phyloP scores from a whole-genome alignment of 2,113 vertebrate genomes.

The Eudyptes chrysolophus region DNA sequence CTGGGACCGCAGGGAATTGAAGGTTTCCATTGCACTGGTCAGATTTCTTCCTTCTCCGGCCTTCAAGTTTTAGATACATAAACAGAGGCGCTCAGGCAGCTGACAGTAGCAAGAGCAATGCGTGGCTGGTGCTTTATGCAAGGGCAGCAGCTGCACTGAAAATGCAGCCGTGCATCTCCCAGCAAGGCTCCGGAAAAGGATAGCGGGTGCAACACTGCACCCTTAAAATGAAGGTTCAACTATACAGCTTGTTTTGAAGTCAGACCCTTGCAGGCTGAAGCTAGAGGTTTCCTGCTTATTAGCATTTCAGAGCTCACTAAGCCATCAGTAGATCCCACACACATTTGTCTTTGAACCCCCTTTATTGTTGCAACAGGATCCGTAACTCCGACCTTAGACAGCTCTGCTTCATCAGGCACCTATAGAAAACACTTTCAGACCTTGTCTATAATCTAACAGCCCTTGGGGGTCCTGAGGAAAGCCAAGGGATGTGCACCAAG shows the following conservation, averaged over 20 bases:
- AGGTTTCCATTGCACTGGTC: conserved; percentile 68
- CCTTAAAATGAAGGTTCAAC: neutral
- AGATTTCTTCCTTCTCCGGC: conserved; percentile 53
- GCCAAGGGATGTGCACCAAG: neutral
- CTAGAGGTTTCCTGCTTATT: neutral
- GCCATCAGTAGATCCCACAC: neutral
- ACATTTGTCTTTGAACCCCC: accelerated
- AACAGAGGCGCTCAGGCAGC: conserved; percentile 1
- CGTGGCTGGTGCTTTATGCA: neutral
- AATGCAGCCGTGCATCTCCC: neutral
- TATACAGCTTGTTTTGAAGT: neutral
- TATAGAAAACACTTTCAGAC: neutral
- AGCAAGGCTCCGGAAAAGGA: neutral
- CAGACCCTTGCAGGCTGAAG: neutral
- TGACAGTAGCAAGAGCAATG: neutral
- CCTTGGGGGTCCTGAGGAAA: neutral
- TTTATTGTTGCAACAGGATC: neutral
- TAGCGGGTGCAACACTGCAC: neutral
- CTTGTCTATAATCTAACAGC: neutral
- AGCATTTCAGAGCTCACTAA: neutral
- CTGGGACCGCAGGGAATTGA: conserved; percentile 27
- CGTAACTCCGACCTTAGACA: neutral
- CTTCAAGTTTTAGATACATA: conserved; percentile 17
- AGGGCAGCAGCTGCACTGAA: neutral
- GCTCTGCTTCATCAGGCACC: neutral